Evolutionary conservation across 2,113 vertebrate species (phyloP).

Genomic region (Antigone vipio): DNA sequence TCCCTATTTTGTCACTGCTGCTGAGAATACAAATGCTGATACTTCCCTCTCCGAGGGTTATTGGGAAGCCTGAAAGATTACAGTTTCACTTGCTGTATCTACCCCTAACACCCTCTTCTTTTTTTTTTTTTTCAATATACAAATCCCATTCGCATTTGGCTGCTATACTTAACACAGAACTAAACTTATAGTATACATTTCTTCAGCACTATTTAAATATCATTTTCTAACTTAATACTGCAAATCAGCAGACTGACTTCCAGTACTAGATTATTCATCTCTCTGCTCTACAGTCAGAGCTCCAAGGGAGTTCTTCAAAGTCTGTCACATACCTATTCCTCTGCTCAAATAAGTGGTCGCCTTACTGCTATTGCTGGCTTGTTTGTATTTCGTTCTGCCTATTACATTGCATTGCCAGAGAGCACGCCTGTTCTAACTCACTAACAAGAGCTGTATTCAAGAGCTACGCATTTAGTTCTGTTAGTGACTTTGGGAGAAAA

Average conservation of each 20-base stretch:
- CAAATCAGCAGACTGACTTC: background rate
- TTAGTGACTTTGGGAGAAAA: background rate
- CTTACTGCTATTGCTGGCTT: background rate
- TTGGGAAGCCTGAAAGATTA: background rate
- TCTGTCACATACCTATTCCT: background rate
- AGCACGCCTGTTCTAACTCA: background rate
- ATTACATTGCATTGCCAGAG: background rate
- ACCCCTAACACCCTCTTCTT: background rate
- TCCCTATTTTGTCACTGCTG: background rate
- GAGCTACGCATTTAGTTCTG: background rate
- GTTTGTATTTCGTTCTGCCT: background rate
- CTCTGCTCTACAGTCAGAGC: background rate
- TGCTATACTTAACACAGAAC: background rate
- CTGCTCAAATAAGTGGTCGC: background rate
- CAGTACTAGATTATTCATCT: background rate
- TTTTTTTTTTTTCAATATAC: background rate
- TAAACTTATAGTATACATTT: background rate
- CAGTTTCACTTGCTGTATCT: background rate
- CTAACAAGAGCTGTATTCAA: background rate
- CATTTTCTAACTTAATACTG: background rate
- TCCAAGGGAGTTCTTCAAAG: background rate
- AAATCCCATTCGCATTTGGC: background rate
- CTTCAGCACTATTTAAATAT: background rate
- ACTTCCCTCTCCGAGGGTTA: background rate
- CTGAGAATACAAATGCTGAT: background rate